Base-by-base conservation (phyloP, 2,888 invertebrate species). In the Thymelicus acteon region DNA sequence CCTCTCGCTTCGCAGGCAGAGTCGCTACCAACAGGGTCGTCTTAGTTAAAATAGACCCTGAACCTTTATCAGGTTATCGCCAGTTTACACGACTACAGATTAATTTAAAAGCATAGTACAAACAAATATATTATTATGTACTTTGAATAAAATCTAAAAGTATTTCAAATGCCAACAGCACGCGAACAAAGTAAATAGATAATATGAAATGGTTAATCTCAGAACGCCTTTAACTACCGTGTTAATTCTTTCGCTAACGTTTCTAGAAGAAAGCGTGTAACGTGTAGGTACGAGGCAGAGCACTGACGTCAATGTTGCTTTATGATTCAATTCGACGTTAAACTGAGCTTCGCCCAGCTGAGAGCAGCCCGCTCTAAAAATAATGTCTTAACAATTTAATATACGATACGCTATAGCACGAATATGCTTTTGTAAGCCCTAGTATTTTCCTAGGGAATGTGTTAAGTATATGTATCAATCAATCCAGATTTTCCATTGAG, bases 281-380 rank as follows among this genome's bases (percentile, higher is more conserved):
- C n/a, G n/a, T 60, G 60, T 68, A 68, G 62, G 62, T 62, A 75
- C 74, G 82, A 81, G 83, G 83, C 83, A 84, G 82, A 77, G 78
- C 75, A 79, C 80, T 92, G 91, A 92, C 92, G 92, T 92, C 91
- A 92, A 86, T 88, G 83, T 84, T 88, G 85, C 88, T 91, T 91
- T 91, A 91, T 89, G 90, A 90, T 88, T 88, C 89, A 87, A 90
- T 89, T 85, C 84, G 85, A 85, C 85, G 88, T 83, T 87, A 88
- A 78, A 87, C 88, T 82, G 84, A 83, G 84, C 83, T 85, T 83
- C 82, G 82, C 83, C 85, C 90, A 91, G 90, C 89, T 91, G 90
- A 92, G 88, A 88, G 88, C 91, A 91, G 86, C 81, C 89, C 87
- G 89, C 78, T 86, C 89, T 91, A 91, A 87, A 89, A 86, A 91